Conservation (phyloP, 2,888 invertebrate genomes). For the Hirtodrosophila trivittata region DNA sequence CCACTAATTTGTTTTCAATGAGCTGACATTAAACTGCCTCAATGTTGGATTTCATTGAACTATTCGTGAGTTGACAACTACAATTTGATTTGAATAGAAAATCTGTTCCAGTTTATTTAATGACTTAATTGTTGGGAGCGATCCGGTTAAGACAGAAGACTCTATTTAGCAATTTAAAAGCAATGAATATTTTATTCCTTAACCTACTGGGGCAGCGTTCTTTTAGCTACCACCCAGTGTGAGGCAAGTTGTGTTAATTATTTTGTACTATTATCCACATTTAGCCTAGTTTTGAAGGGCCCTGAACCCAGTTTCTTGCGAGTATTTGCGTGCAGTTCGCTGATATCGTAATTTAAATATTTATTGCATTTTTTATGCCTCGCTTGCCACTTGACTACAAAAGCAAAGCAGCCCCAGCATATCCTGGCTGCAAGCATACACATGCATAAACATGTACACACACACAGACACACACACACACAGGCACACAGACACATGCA, state of each 20-base stretch:
- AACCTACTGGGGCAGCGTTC: background rate
- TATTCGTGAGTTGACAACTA: too few species aligned
- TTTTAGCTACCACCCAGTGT: background rate
- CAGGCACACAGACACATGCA: conserved; percentile 11
- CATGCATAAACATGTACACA: conserved; percentile 4
- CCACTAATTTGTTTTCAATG: too few species aligned
- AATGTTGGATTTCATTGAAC: too few species aligned
- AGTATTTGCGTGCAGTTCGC: conserved; percentile 66
- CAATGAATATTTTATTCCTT: background rate
- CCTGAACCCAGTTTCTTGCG: conserved; percentile 53
- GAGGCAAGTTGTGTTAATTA: conserved; percentile 50
- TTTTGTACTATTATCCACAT: conserved; percentile 59
- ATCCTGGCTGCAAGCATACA: conserved; percentile 30
- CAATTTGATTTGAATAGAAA: too few species aligned
- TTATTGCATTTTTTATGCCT: conserved; percentile 73
- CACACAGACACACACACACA: conserved; percentile 16
- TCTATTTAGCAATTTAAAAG: background rate
- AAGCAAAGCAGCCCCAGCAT: conserved; percentile 24
- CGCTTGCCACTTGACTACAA: conserved; percentile 62
- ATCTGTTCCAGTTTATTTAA: background rate
- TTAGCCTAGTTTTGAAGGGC: conserved; percentile 65
- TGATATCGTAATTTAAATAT: conserved; percentile 75
- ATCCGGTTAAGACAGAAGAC: background rate
- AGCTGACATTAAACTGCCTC: too few species aligned
- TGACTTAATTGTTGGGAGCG: background rate